These are phyloP conservation scores for Lynx canadensis DNA, from an alignment of 2,113 vertebrate genomes.

Conservation along the genomic window DNA sequence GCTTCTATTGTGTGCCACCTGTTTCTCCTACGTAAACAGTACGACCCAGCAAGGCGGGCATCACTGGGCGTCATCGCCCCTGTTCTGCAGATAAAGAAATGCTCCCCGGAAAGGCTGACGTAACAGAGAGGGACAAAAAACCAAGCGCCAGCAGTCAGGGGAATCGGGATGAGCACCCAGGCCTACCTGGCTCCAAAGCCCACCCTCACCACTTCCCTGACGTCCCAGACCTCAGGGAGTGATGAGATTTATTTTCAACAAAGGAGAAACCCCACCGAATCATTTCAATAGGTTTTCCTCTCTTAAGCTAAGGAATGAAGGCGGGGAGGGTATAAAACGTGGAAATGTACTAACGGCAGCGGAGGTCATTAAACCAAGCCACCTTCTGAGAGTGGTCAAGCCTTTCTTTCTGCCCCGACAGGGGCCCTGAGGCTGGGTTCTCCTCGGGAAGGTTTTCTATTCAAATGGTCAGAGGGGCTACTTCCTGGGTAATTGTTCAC, in stretches of 20 bases:
- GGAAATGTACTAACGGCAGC: neutral
- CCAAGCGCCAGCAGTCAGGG: fast-evolving
- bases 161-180: fast-evolving
- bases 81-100: neutral
- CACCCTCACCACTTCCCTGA: fast-evolving
- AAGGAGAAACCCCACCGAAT: neutral
- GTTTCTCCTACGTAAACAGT: neutral
- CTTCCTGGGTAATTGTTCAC: neutral
- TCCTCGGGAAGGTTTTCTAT: neutral
- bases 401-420: neutral
- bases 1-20: fast-evolving
- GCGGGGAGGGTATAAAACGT: neutral
- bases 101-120: neutral
- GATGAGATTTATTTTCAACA: neutral
- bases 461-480: neutral
- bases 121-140: neutral
- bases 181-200: neutral
- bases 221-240: fast-evolving
- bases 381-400: neutral
- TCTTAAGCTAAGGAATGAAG: neutral
- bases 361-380: too few species aligned
- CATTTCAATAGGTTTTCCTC: neutral
- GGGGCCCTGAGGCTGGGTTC: neutral
- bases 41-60: neutral
- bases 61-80: fast-evolving